A percentile compares a stretch with the other conserved stretches of the same genome.
Conservation (phyloP, 1,140 invertebrate genomes). For the Zaprionus gabonicus region DNA sequence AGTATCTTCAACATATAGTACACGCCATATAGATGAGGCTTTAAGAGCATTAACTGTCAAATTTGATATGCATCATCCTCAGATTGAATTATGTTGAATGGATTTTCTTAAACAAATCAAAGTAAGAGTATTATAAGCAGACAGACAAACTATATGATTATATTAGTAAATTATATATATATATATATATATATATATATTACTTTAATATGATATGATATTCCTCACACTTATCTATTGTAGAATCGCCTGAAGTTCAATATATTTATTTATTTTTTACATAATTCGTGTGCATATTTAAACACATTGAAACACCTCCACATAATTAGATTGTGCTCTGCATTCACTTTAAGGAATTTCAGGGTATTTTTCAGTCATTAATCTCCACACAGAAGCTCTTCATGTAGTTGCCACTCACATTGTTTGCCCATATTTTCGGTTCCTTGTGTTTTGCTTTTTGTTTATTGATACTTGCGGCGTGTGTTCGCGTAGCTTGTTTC, state of each 20-base stretch:
- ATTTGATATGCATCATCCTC: not conserved
- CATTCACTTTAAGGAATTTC: not conserved
- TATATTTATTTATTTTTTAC: too few relatives aligned
- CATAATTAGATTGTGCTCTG: too few relatives aligned
- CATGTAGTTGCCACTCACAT: slow-evolving; percentile 19
- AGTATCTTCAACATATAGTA: not conserved
- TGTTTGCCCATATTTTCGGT: slow-evolving; percentile 30
- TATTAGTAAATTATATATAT: too few relatives aligned
- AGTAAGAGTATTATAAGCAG: slow-evolving; percentile 3
- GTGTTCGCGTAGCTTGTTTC: slow-evolving; percentile 33
- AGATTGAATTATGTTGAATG: not conserved
- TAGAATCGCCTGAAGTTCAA: too few relatives aligned
- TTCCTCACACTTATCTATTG: too few relatives aligned
- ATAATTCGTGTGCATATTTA: not conserved
- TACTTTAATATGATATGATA: too few relatives aligned
- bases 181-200: too few relatives aligned
- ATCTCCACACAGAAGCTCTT: not conserved
- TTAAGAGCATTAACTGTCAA: not conserved
- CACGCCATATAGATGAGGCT: not conserved
- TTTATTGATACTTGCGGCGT: slow-evolving; percentile 28
- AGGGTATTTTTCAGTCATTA: not conserved
- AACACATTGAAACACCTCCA: not conserved
- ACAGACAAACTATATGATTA: too few relatives aligned
- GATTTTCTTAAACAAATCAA: not conserved
- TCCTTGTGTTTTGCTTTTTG: slow-evolving; percentile 12